These are phyloP conservation scores for Equus quagga DNA, from an alignment of 2,113 vertebrate genomes.

Conservation along the genomic window DNA sequence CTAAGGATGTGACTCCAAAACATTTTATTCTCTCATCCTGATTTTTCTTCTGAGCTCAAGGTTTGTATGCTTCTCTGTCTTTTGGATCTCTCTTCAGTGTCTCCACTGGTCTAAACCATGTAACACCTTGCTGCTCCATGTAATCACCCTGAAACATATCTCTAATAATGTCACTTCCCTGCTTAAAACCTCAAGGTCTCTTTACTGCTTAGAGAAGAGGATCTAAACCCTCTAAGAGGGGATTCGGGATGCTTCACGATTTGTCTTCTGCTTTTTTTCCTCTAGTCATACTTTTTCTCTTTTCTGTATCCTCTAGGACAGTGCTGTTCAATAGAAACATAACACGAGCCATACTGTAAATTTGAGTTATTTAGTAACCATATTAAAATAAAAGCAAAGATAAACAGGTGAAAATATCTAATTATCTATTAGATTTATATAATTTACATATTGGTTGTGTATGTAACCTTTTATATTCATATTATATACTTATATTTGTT, in stretches of 20 bases:
- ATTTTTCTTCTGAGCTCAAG: conserved; percentile 17
- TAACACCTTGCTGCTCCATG: not conserved
- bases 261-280: not conserved
- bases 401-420: not conserved
- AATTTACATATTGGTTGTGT: not conserved
- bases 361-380: not conserved
- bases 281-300: not conserved
- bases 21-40: conserved; percentile 18
- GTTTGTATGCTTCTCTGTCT: not conserved
- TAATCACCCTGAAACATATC: conserved; percentile 12
- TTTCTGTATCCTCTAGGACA: not conserved
- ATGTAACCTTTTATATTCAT: not conserved
- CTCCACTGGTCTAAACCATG: conserved; percentile 45
- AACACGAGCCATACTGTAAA: not conserved
- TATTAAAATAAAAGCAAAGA: conserved; percentile 3
- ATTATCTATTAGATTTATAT: not conserved
- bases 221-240: not conserved
- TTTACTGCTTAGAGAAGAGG: conserved; percentile 12
- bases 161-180: conserved; percentile 21
- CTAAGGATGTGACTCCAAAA: not conserved
- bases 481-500: not conserved
- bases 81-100: not conserved
- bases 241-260: not conserved
- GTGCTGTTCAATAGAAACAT: not conserved
- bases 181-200: not conserved